These are phyloP conservation scores for Prosopocoilus inquinatus DNA, from an alignment of 2,888 invertebrate species.

Conservation along the genomic window DNA sequence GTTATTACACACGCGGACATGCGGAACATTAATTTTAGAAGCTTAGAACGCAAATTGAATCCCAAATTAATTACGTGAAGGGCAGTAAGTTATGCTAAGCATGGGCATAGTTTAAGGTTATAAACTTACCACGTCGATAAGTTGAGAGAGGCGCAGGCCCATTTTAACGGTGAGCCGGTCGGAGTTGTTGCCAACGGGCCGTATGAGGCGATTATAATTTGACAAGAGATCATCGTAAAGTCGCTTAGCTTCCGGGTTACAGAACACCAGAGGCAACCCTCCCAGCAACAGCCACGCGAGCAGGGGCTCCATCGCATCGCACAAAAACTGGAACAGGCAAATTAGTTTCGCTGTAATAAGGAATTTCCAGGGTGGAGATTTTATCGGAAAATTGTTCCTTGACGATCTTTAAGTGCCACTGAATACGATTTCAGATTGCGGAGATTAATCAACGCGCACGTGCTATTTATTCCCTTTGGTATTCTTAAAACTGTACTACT, in stretches of 20 bases:
- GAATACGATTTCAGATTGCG: no score
- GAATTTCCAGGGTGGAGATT: not conserved
- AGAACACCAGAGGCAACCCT: conserved; percentile 44
- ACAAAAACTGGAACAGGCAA: not conserved
- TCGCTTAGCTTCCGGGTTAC: conserved; percentile 91
- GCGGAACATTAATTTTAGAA: no score
- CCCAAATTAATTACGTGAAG: not conserved
- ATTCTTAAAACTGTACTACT: no score
- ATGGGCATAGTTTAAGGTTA: not conserved
- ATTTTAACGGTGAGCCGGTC: conserved; percentile 93
- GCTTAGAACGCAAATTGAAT: not conserved
- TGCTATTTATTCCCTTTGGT: no score
- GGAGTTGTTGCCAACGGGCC: conserved; percentile 92
- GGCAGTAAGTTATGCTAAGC: not conserved
- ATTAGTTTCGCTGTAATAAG: not conserved
- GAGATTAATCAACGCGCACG: no score
- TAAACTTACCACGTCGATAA: conserved; percentile 86
- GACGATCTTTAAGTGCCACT: not conserved
- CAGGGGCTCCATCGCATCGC: conserved; percentile 26
- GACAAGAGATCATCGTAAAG: conserved; percentile 93
- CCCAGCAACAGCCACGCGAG: conserved; percentile 42
- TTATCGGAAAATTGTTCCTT: not conserved
- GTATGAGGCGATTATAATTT: conserved; percentile 92
- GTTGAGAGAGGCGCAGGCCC: conserved; percentile 86
- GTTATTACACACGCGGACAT: no score